Conservation (phyloP, 2,888 invertebrate genomes). For the Halictus quadricinctus region DNA sequence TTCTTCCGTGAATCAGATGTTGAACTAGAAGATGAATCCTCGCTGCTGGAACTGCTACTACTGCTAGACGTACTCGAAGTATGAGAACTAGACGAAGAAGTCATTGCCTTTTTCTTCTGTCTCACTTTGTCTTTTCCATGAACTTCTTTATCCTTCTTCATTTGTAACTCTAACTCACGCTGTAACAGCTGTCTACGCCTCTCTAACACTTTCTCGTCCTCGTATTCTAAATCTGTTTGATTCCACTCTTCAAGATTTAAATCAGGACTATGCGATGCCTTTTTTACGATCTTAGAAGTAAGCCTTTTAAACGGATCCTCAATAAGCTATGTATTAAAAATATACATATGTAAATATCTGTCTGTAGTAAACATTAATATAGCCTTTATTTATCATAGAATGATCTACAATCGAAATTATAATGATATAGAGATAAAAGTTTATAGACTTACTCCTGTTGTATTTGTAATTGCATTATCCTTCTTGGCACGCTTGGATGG, state of each 20-base stretch:
- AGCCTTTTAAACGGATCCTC: constrained; percentile 87
- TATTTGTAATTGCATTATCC: constrained; percentile 83
- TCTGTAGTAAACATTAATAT: constrained; percentile 17
- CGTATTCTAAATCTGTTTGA: constrained; percentile 91
- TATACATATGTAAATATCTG: constrained; percentile 39
- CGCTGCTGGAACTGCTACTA: constrained; percentile 85
- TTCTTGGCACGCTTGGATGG: constrained; percentile 90
- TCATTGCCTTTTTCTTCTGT: constrained; percentile 86
- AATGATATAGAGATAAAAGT: constrained; percentile 16
- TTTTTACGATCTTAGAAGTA: constrained; percentile 86
- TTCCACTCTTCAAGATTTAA: constrained; percentile 90
- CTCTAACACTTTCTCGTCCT: constrained; percentile 91
- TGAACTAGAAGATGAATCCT: constrained; percentile 85
- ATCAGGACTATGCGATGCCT: constrained; percentile 85
- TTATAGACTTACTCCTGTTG: constrained; percentile 75
- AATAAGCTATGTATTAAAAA: constrained; percentile 78
- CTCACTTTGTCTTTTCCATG: constrained; percentile 86
- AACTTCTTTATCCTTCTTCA: constrained; percentile 90
- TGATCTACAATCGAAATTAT: not conserved
- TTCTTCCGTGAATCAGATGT: constrained; percentile 84
- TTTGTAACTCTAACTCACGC: constrained; percentile 90
- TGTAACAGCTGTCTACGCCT: constrained; percentile 89
- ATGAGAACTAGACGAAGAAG: constrained; percentile 88
- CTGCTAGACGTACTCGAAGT: constrained; percentile 86
- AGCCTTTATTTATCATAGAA: not conserved